These are phyloP conservation scores for Mantis religiosa DNA, from an alignment of 2,888 invertebrate species.

Conservation along the genomic window DNA sequence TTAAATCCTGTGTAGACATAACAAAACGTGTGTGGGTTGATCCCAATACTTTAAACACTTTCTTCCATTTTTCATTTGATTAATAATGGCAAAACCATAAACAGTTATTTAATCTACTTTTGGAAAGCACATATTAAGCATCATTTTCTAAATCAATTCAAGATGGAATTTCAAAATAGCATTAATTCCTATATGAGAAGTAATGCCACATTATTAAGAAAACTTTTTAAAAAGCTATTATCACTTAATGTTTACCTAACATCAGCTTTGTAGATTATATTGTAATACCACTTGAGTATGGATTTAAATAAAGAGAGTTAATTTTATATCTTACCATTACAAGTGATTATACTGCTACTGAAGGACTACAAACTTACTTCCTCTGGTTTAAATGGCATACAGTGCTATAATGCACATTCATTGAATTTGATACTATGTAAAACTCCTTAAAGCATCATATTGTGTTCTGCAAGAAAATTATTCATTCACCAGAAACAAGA, in stretches of 20 bases:
- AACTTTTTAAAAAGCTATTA: not conserved
- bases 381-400: not conserved
- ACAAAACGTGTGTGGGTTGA: not conserved
- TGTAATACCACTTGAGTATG: not conserved
- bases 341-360: not conserved
- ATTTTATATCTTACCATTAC: not conserved
- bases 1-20: constrained; percentile 14
- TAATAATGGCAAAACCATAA: not conserved
- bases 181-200: not conserved
- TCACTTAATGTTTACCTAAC: not conserved
- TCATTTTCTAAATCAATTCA: not conserved
- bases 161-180: not conserved
- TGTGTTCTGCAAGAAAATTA: not conserved
- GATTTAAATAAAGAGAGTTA: not conserved
- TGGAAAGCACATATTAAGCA: not conserved
- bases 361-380: not conserved
- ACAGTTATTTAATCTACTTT: not conserved
- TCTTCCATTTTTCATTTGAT: not conserved
- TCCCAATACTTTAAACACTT: not conserved
- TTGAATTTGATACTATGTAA: not conserved
- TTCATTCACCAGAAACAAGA: not conserved
- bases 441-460: not conserved
- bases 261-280: not conserved
- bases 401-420: not conserved
- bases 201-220: not conserved